Evolutionary conservation across 2,888 invertebrate species (phyloP), one percentile per base, ranked within the genome.

Genomic region (Chrysolina americana): DNA sequence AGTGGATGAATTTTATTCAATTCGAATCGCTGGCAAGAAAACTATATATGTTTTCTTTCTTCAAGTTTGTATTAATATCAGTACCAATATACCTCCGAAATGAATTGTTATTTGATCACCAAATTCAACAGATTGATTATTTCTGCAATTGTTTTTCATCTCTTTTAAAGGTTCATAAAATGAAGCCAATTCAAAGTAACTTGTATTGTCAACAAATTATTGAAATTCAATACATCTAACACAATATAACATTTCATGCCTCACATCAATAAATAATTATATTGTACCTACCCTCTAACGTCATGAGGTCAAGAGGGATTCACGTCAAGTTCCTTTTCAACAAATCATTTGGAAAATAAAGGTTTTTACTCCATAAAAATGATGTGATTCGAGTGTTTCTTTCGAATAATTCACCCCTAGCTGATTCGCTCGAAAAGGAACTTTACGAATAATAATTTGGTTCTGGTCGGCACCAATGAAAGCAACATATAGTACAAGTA

Each of bases 401-500:
- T 19, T 11, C 2, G 41, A 41, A 5, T 36, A 36, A 36, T 8
- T 6, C 4, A 53, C 9, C 8, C 19, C 10, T 17, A 2, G 6
- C 6, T n/a, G 15, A 10, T 50, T 50, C 17, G 53, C 50, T 68
- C n/a, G 69, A 71, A 71, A 71, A 64, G 71, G 56, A 71, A 71
- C 71, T 65, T 59, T 47, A 3, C 44, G 41, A 41, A 50, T 50
- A 50, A 50, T 10, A 50, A 50, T 75, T 76, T 78, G 77, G 77
- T 65, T 78, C 73, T 76, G 77, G 76, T 76, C 73, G 74, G 73
- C 74, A 74, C 73, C 68, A 50, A 63, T 36, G 59, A 62, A 73
- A 69, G 74, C 69, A 65, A 59, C 53, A 75, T 64, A 66, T 50
- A 73, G 73, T 44, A 74, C 17, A 68, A 63, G 65, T 56, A 48